Evolutionary conservation across 2,797 vertebrate genomes (phyloP).

Genomic region (Cygnus olor): DNA sequence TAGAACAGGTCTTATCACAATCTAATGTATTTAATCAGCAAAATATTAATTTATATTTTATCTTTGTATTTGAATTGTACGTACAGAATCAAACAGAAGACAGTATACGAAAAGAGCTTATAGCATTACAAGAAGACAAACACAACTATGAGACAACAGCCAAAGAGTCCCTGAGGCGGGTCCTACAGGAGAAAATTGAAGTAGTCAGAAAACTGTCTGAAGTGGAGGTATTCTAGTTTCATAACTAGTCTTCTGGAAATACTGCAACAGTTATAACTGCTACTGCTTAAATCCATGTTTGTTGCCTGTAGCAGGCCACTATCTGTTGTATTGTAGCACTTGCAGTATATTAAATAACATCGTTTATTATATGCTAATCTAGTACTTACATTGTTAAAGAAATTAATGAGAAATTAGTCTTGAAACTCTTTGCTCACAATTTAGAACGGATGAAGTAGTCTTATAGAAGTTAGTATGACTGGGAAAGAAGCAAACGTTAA

Average conservation of each 20-base stretch:
- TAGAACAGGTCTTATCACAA: neutral
- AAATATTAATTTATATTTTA: neutral
- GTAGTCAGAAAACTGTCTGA: conserved; percentile 97
- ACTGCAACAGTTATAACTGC: neutral
- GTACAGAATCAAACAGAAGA: conserved; percentile 97
- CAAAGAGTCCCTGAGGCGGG: conserved; percentile 97
- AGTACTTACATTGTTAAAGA: neutral
- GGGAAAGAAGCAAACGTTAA: neutral
- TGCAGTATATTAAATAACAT: neutral
- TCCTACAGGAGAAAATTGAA: conserved; percentile 99
- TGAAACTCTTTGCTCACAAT: neutral
- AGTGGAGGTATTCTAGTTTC: conserved; percentile 87
- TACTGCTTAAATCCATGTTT: neutral
- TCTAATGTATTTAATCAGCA: neutral
- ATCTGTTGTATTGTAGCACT: neutral
- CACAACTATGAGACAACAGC: conserved; percentile 98
- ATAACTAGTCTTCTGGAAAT: neutral
- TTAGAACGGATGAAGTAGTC: neutral
- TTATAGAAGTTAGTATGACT: neutral
- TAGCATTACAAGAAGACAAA: conserved; percentile 98
- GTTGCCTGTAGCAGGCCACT: neutral
- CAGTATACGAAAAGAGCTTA: conserved; percentile 93
- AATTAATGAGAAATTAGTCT: neutral
- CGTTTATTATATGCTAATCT: neutral
- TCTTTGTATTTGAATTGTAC: neutral